Percentiles rank a stretch among this genome's conserved stretches.
Evolutionary conservation across 2,113 vertebrate species (phyloP).

Genomic region (Phyllostomus hastatus): DNA sequence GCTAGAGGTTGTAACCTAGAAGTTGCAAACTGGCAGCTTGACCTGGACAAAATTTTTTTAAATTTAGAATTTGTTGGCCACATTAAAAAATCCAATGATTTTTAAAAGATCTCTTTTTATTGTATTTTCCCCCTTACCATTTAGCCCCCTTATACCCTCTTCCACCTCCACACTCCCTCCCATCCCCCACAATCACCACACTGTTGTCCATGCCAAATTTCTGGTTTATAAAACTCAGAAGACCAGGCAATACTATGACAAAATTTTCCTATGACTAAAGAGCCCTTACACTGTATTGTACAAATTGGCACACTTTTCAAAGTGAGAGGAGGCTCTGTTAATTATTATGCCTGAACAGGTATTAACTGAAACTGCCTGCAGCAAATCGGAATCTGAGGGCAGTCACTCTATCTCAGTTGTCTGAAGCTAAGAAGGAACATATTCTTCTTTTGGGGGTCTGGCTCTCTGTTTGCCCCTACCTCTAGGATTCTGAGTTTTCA

Average conservation of each 20-base stretch:
- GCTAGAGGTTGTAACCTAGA: not conserved
- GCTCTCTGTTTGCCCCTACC: not conserved
- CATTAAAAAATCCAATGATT: constrained; percentile 10
- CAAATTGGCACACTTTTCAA: not conserved
- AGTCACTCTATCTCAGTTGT: not conserved
- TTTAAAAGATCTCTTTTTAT: not conserved
- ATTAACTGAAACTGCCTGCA: not conserved
- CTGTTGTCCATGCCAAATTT: not conserved
- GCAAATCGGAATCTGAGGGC: not conserved
- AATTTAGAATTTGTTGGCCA: not conserved
- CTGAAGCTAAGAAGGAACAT: not conserved
- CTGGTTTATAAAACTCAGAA: constrained; percentile 4
- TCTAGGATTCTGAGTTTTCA: not conserved
- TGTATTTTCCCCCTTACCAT: no score
- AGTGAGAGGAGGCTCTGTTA: not conserved
- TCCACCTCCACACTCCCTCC: no score
- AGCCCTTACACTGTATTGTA: not conserved
- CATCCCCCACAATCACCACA: no score
- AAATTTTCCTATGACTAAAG: not conserved
- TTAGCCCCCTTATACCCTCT: no score
- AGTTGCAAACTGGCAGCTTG: not conserved
- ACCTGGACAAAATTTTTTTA: not conserved
- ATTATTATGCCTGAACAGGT: constrained; percentile 5
- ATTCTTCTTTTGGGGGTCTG: not conserved
- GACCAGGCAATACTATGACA: not conserved